Evolutionary conservation across 2,888 invertebrate genomes (phyloP).

Genomic region (Orthosia gothica): DNA sequence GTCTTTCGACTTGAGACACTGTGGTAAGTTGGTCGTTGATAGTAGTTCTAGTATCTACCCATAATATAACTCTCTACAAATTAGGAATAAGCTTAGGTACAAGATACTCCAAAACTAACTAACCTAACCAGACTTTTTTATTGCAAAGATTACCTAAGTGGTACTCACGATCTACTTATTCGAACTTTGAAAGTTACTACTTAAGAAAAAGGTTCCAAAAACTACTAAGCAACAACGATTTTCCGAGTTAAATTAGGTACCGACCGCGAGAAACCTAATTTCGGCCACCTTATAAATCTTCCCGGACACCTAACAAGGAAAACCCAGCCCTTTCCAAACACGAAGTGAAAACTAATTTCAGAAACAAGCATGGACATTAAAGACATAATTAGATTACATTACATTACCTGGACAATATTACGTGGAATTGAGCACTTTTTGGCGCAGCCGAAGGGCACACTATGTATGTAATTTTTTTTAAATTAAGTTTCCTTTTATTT

Average conservation of each 20-base stretch:
- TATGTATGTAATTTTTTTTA: no score
- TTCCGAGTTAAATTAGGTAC: not conserved
- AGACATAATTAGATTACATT: no score
- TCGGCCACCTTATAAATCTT: not conserved
- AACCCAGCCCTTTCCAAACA: constrained; percentile 19
- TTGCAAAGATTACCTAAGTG: not conserved
- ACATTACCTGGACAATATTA: constrained; percentile 16
- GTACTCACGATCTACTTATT: not conserved
- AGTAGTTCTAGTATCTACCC: no score
- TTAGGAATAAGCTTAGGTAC: not conserved
- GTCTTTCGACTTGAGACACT: no score
- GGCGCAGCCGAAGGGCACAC: no score
- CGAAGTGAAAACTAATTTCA: constrained; percentile 29
- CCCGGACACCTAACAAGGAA: constrained; percentile 4
- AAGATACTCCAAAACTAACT: not conserved
- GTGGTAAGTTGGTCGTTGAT: no score
- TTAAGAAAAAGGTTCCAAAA: not conserved
- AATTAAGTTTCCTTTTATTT: no score
- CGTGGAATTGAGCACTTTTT: no score
- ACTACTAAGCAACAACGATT: not conserved
- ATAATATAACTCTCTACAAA: no score
- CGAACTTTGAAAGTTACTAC: not conserved
- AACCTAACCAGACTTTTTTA: not conserved
- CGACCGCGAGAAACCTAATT: constrained; percentile 6
- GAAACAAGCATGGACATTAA: constrained; percentile 15